Evolutionary conservation across 2,797 vertebrate genomes (phyloP).

Genomic region (Falco novaeseelandiae): DNA sequence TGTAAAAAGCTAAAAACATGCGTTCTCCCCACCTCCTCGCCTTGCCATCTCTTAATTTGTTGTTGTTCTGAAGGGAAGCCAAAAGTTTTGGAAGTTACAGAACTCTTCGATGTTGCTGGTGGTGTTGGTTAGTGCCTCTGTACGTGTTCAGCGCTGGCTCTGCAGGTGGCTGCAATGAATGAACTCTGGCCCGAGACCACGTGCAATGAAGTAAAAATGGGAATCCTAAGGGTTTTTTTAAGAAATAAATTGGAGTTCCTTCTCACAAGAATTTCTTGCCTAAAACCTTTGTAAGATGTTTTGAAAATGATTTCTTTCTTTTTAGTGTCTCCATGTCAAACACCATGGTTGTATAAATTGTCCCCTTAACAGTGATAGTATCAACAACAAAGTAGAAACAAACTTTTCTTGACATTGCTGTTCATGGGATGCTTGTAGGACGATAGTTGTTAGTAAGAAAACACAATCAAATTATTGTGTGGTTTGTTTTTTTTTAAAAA

Average conservation of each 20-base stretch:
- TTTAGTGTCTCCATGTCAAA: background rate
- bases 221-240: rapidly evolving
- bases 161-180: rapidly evolving
- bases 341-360: rapidly evolving
- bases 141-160: rapidly evolving
- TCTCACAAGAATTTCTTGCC: background rate
- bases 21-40: rapidly evolving
- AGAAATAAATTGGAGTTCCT: background rate
- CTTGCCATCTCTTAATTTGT: background rate
- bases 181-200: background rate
- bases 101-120: background rate
- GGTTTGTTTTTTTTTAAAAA: background rate
- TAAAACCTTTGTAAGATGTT: background rate
- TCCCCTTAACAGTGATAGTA: background rate
- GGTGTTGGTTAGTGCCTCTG: background rate
- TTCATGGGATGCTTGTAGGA: background rate
- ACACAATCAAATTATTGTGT: background rate
- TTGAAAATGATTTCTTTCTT: background rate
- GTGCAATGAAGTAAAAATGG: background rate
- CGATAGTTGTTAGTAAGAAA: background rate
- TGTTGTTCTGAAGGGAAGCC: background rate
- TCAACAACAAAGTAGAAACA: background rate
- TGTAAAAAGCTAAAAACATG: background rate
- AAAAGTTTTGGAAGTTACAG: background rate
- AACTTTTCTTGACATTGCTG: background rate